Evolutionary conservation across 2,888 invertebrate genomes (phyloP).

Genomic region (Lasioglossum marginatum): DNA sequence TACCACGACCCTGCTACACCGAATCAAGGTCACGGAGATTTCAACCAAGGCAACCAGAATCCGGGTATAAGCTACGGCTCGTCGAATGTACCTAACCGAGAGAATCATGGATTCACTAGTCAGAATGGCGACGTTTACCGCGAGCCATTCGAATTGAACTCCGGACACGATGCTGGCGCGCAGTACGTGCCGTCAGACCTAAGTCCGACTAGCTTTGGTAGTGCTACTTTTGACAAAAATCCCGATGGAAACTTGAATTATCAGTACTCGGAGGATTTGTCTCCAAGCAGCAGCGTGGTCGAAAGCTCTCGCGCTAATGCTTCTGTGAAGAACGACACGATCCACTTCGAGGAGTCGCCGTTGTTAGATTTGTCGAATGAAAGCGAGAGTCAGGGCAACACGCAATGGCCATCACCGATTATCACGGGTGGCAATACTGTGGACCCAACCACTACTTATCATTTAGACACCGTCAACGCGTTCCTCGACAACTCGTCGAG

Average conservation of each 20-base stretch:
- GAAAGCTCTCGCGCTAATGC: conserved; percentile 38
- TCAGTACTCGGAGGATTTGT: conserved; percentile 37
- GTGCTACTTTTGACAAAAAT: conserved; percentile 25
- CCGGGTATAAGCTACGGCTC: background rate
- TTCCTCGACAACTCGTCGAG: conserved; percentile 19
- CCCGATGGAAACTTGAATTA: conserved; percentile 21
- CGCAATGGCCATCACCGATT: conserved; percentile 22
- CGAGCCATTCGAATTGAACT: background rate
- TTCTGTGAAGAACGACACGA: conserved; percentile 87
- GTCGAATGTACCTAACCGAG: background rate
- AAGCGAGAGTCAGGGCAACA: conserved; percentile 32
- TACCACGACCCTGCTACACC: background rate
- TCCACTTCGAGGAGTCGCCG: conserved; percentile 89
- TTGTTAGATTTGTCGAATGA: conserved; percentile 86
- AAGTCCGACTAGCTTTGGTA: conserved; percentile 31
- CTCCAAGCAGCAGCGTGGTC: conserved; percentile 39
- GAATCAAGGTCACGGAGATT: conserved; percentile 4
- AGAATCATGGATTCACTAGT: conserved; percentile 6
- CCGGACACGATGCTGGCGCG: background rate
- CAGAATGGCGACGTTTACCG: conserved; percentile 12
- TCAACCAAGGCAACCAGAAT: conserved; percentile 19
- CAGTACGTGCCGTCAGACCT: conserved; percentile 15
- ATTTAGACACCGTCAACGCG: background rate
- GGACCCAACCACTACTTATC: conserved; percentile 16
- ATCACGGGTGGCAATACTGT: background rate